phyloP scores from a whole-genome alignment of 1,140 invertebrate species.

The Dreissena rostriformis region DNA sequence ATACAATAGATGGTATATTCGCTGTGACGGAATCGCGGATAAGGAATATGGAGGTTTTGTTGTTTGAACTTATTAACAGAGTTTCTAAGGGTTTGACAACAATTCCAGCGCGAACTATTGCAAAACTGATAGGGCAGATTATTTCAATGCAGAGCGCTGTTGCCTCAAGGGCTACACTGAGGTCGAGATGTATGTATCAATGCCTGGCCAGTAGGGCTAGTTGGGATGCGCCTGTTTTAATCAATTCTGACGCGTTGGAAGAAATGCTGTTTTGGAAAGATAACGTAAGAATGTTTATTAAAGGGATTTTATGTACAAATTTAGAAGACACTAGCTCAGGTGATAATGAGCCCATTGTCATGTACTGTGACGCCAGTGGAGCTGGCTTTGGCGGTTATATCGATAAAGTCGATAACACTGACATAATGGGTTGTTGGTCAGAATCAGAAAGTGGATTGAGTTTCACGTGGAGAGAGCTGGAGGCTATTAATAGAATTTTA shows the following conservation, averaged over 20 bases:
- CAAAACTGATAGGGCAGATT: no score
- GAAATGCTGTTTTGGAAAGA: constrained; percentile 14
- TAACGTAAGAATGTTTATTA: constrained; percentile 5
- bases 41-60: not conserved
- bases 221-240: not conserved
- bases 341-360: not conserved
- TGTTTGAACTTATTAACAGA: not conserved
- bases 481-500: constrained; percentile 8
- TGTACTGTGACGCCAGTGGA: constrained; percentile 20
- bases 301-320: not conserved
- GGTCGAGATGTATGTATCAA: not conserved
- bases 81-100: not conserved
- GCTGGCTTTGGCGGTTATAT: constrained; percentile 22
- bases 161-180: no score
- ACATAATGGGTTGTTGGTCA: constrained; percentile 9
- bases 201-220: not conserved
- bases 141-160: not conserved
- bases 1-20: not conserved
- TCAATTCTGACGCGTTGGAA: not conserved
- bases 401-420: not conserved
- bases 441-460: constrained; percentile 4
- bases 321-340: not conserved
- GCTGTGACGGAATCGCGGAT: not conserved
- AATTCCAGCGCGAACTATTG: no score
- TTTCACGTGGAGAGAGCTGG: constrained; percentile 31